phyloP scores from a whole-genome alignment of 2,888 invertebrate genomes.

The Lycophotia porphyrea region DNA sequence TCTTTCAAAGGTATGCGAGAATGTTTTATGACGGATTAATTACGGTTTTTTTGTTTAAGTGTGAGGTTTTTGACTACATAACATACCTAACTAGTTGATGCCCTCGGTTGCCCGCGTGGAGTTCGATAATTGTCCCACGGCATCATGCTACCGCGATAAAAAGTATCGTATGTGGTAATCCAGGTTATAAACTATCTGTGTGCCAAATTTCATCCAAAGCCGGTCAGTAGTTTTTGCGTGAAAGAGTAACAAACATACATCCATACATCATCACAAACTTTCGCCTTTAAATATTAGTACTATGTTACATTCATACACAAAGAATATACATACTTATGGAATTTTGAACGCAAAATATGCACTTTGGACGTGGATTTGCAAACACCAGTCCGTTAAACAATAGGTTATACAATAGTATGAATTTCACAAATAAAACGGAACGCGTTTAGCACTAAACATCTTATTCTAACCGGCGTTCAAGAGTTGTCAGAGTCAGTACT shows the following conservation, averaged over 20 bases:
- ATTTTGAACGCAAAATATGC: neutral
- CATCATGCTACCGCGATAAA: too few relatives aligned
- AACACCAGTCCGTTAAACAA: neutral
- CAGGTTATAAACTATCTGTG: too few relatives aligned
- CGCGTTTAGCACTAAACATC: neutral
- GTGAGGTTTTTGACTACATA: conserved; percentile 3
- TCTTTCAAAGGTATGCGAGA: conserved; percentile 44
- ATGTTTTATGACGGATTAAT: conserved; percentile 56
- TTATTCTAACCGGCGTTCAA: neutral
- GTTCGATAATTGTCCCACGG: too few relatives aligned
- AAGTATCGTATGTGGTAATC: too few relatives aligned
- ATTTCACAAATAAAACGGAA: neutral
- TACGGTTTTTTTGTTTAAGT: conserved; percentile 26
- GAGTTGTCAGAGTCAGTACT: neutral
- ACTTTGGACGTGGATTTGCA: neutral
- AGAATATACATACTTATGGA: neutral
- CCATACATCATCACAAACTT: too few relatives aligned
- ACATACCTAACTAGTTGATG: too few relatives aligned
- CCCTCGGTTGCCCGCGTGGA: too few relatives aligned
- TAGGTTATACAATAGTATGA: too few relatives aligned
- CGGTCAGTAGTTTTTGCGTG: too few relatives aligned
- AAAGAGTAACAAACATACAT: too few relatives aligned
- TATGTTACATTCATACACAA: neutral
- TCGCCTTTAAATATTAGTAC: too few relatives aligned
- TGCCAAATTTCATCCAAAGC: too few relatives aligned